Evolutionary conservation across 2,797 vertebrate genomes (phyloP), one percentile per base, ranked within the genome.

Genomic region (Jordanella pulchra): DNA sequence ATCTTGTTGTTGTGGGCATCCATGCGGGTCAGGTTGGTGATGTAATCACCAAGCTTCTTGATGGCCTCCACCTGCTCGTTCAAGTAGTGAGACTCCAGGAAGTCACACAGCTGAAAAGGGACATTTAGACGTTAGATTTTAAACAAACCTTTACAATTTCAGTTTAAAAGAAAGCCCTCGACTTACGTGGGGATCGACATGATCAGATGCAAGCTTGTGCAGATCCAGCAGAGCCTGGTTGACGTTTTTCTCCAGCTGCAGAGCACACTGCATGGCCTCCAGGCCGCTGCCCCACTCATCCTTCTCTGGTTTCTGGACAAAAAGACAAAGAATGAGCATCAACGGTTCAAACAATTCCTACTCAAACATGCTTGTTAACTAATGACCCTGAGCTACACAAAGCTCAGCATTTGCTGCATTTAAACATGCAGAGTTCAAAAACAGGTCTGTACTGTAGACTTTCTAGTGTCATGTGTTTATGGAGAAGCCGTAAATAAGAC

Each of bases 31-130:
- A 95, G 92, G 84, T 93, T 95, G 83, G 87, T 76, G 76, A 95
- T 81, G 84, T 93, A 12, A 89, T 95, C 92, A 0, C 94, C 94
- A 60, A 94, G 79, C 86, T 97, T 94, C 91, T 99, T 98, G 85
- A 98, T 97, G 84, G 96, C 77, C 75, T 98, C 96, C 83, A 98
- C 96, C 87, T 99, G 97, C 86, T 99, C 97, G 5, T 95, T 92
- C 94, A 97, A 92, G 92, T 96, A 98, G 89, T 98, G 95, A 0
- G 89, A 94, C 93, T 99, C 97, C 82, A 98, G 91, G 93, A 98
- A 98, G 93, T 98, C 96, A 67, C 96, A 97, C 89, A 98, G 75
- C 97, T 98, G 82, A 21, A 72, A 70, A 72, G 1, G 1, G 0
- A 18, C 35, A 39, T 39, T 39, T 39, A 39, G 35, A 39, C 35